Percentiles rank a stretch among this genome's conserved stretches.
phyloP scores from a whole-genome alignment of 2,797 vertebrate genomes.

The Chiloscyllium punctatum region DNA sequence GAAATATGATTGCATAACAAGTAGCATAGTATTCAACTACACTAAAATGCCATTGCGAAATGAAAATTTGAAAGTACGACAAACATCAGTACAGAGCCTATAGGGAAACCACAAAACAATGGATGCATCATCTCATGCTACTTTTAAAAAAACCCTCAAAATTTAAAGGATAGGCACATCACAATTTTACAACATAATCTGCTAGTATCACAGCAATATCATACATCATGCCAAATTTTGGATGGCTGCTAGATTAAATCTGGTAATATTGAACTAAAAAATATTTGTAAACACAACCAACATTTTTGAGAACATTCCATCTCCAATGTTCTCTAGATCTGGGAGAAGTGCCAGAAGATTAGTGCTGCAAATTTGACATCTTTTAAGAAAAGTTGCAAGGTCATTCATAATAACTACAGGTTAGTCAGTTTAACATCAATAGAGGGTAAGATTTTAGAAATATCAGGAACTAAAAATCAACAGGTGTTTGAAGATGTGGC shows the following conservation, averaged over 20 bases:
- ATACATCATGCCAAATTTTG: background rate
- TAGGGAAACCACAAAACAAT: background rate
- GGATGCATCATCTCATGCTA: background rate
- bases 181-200: background rate
- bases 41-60: background rate
- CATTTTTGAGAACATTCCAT: background rate
- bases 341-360: no score
- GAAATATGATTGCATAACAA: background rate
- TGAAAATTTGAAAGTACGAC: background rate
- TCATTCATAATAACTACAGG: no score
- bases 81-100: no score
- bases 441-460: no score
- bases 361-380: no score
- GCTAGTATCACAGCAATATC: background rate
- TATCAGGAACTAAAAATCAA: no score
- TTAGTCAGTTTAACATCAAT: no score
- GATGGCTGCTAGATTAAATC: background rate
- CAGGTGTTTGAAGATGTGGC: no score
- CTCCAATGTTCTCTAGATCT: no score
- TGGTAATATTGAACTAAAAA: background rate
- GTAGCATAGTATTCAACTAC: background rate
- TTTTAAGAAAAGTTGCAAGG: no score
- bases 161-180: background rate
- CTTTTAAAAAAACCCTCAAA: background rate
- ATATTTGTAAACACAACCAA: no score